These are phyloP conservation scores for Phallusia fumigata DNA, from an alignment of 23 tunicate species.

Conservation along the genomic window DNA sequence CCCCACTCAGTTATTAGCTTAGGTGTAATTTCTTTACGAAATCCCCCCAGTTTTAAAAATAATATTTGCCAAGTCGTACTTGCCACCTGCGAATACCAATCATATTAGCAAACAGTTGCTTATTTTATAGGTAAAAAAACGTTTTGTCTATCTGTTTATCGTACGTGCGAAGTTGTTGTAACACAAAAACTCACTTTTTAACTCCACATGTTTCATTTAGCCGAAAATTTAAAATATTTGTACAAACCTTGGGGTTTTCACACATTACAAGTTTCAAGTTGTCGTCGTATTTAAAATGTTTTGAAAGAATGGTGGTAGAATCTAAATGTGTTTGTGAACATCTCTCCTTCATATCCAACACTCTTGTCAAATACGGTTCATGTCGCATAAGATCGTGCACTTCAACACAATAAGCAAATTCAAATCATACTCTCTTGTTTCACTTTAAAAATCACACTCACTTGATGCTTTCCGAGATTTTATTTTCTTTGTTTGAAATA, in stretches of 20 bases:
- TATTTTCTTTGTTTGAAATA: neutral
- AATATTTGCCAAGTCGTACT: conserved; percentile 61
- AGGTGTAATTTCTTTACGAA: neutral
- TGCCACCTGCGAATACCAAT: conserved; percentile 28
- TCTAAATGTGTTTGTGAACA: neutral
- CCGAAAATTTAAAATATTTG: neutral
- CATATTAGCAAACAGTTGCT: neutral
- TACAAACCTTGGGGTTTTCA: conserved; percentile 48
- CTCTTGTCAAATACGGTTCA: conserved; percentile 37
- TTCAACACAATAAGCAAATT: neutral
- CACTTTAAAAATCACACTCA: neutral
- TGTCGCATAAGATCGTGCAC: conserved; percentile 7
- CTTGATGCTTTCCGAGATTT: neutral
- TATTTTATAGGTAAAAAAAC: neutral
- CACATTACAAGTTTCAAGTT: conserved; percentile 30
- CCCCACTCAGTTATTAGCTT: conserved; percentile 17
- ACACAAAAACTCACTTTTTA: neutral
- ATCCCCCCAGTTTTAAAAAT: conserved; percentile 33
- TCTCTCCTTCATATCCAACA: conserved; percentile 7
- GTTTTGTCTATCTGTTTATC: no score
- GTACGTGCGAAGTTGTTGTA: neutral
- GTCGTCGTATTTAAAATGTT: conserved; percentile 43
- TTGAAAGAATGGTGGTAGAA: neutral
- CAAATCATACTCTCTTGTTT: neutral
- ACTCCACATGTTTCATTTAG: neutral